Evolutionary conservation across 2,113 vertebrate species (phyloP).

Genomic region (Chaetorhynchus papuensis): DNA sequence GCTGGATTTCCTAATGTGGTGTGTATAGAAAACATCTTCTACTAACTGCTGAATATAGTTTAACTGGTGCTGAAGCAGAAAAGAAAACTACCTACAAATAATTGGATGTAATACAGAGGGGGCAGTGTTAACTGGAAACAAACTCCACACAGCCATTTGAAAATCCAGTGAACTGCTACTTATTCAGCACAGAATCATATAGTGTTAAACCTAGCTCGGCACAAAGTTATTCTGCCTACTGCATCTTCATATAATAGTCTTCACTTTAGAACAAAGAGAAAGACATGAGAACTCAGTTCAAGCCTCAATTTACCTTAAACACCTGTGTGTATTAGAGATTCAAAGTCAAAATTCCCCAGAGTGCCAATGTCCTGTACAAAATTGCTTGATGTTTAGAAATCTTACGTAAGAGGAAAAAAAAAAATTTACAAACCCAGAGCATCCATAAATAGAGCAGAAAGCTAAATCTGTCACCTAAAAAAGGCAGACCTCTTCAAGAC

Average conservation of each 20-base stretch:
- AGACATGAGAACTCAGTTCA: background rate
- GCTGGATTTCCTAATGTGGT: background rate
- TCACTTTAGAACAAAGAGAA: background rate
- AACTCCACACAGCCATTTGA: background rate
- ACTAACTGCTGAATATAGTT: background rate
- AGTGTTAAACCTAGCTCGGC: background rate
- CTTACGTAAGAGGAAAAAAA: background rate
- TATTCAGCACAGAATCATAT: background rate
- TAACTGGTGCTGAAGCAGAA: background rate
- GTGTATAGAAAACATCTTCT: background rate
- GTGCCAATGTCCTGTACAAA: background rate
- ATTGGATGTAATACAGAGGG: background rate
- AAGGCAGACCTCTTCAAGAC: background rate
- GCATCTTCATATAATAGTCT: background rate
- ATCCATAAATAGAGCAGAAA: background rate
- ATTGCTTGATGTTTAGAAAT: background rate
- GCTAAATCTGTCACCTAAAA: background rate
- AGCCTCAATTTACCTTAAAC: background rate
- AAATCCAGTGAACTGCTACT: background rate
- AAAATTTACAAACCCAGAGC: background rate
- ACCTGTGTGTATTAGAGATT: background rate
- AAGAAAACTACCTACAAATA: background rate
- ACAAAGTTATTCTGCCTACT: background rate
- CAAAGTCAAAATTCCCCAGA: background rate
- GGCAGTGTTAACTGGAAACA: background rate